Conservation (phyloP, 37 sponge, comb jelly and placozoan genomes). For the Haliclona indistincta region DNA sequence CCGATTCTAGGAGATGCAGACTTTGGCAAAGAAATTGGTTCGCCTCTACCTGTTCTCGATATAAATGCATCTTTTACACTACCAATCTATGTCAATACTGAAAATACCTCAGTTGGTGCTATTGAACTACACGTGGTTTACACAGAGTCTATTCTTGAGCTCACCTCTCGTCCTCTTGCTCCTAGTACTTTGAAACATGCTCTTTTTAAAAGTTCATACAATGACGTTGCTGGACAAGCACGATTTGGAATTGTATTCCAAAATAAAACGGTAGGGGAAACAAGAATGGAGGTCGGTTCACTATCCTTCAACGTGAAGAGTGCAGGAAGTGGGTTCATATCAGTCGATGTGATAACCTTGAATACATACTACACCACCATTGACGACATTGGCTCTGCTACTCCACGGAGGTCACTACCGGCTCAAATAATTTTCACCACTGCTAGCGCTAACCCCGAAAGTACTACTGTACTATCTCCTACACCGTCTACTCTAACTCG, state of each 20-base stretch:
- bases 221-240: not conserved
- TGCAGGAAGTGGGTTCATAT: slow-evolving; percentile 2
- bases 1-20: slow-evolving; percentile 63
- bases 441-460: not conserved
- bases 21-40: slow-evolving; percentile 22
- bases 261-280: slow-evolving; percentile 1
- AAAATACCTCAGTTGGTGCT: slow-evolving; percentile 27
- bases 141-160: slow-evolving; percentile 8
- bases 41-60: not conserved
- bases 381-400: slow-evolving; percentile 35
- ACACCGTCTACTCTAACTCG: not conserved
- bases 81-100: slow-evolving; percentile 47
- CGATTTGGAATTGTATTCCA: slow-evolving; percentile 25
- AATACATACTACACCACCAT: not conserved
- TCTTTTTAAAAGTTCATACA: not conserved
- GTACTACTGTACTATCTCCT: too few species aligned
- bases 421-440: slow-evolving; percentile 7
- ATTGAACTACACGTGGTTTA: slow-evolving; percentile 18
- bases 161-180: not conserved
- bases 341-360: slow-evolving; percentile 11
- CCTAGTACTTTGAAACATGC: slow-evolving; percentile 1
- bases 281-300: slow-evolving; percentile 32
- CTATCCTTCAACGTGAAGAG: slow-evolving; percentile 13
- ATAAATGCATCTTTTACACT: not conserved
- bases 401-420: slow-evolving; percentile 8